Evolutionary conservation across 2,888 invertebrate species (phyloP).

Genomic region (Stenurella melanura): DNA sequence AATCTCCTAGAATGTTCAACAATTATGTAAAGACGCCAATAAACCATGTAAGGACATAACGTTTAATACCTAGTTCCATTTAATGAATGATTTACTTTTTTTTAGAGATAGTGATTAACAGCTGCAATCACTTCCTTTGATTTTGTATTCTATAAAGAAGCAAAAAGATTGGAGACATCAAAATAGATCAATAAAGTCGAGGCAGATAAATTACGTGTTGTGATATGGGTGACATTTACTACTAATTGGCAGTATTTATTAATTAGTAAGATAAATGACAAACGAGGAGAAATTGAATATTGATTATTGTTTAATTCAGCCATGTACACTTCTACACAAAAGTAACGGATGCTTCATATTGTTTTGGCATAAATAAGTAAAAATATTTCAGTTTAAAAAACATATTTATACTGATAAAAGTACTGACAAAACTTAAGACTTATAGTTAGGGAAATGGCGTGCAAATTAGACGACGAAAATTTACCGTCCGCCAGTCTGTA

Average conservation of each 20-base stretch:
- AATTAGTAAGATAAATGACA: constrained; percentile 56
- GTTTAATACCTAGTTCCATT: too few species aligned
- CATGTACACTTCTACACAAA: neutral
- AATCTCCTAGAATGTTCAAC: too few species aligned
- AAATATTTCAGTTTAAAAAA: too few species aligned
- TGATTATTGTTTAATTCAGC: constrained; percentile 16
- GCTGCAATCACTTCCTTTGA: neutral
- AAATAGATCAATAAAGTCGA: constrained; percentile 39
- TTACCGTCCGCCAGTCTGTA: too few species aligned
- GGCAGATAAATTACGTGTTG: constrained; percentile 44
- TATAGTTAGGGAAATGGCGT: too few species aligned
- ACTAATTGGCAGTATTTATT: constrained; percentile 55
- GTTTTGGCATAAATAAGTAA: too few species aligned
- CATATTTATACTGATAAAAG: too few species aligned
- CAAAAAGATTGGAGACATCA: neutral
- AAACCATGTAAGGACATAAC: too few species aligned
- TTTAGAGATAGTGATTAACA: neutral
- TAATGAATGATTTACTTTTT: neutral
- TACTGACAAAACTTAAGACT: too few species aligned
- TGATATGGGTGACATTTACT: constrained; percentile 43
- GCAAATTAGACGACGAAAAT: too few species aligned
- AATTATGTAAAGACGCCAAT: too few species aligned
- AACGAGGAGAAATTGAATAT: constrained; percentile 46
- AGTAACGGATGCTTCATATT: neutral
- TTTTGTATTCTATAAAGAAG: neutral